These are phyloP conservation scores for Pecten maximus DNA, from an alignment of 2,888 invertebrate species.

Conservation along the genomic window DNA sequence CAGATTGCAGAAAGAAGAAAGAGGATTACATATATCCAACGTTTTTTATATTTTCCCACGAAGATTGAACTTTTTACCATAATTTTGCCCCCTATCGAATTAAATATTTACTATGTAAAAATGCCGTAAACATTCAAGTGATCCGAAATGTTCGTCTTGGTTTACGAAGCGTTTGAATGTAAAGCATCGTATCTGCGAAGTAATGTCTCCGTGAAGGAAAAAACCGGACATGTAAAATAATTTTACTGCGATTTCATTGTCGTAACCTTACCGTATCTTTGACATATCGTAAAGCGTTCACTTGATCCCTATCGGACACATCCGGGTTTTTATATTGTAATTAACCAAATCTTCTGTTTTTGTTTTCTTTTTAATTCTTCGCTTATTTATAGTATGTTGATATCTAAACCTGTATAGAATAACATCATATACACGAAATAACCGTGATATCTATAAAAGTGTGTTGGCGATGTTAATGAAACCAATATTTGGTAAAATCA, in stretches of 20 bases:
- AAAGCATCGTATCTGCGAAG: background rate
- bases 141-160: conserved; percentile 4
- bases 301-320: background rate
- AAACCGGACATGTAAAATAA: background rate
- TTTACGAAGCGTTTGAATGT: background rate
- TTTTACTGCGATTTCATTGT: background rate
- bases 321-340: background rate
- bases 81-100: conserved; percentile 5
- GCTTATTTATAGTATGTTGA: no score
- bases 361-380: no score
- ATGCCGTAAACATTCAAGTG: background rate
- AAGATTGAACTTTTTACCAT: background rate
- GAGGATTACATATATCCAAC: background rate
- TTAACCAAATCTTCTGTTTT: no score
- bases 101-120: background rate
- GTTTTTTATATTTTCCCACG: conserved; percentile 29
- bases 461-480: no score
- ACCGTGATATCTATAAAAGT: no score
- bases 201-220: background rate
- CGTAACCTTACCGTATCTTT: background rate
- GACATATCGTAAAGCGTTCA: background rate
- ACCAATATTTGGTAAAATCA: no score
- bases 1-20: background rate
- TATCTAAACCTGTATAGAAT: no score
- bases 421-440: no score